Base-by-base conservation (phyloP, 2,888 invertebrate genomes). In the Rhagium mordax region DNA sequence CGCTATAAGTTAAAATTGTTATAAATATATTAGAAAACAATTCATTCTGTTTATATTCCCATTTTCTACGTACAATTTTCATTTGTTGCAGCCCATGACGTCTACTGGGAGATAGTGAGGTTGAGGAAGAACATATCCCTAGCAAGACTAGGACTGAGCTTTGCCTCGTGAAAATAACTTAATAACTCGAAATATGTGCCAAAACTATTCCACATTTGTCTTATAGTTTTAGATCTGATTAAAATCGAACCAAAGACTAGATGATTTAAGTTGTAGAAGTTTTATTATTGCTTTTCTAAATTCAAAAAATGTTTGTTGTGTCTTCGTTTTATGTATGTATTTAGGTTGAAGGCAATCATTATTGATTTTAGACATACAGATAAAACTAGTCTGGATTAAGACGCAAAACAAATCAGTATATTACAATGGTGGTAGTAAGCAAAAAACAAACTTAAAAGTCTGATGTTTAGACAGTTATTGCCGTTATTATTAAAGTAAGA, bases 111-210 rank as follows among this genome's bases (percentile, higher is more conserved):
- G 87, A 91, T 95, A 66, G 91, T 92, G 60, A 89, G 92, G 79
- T 89, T 94, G 66, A 89, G 94, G 57, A 92, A 93, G 85, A 93
- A 93, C 88, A 94, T 95, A 91, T 91, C 92, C 60, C 87, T 94
- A 64, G 93, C 94, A 53, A 89, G 94, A 80, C 89, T 95, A 53
- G 94, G 95, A 59, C 85, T 91, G 67, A 87, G 88, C 65, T 83
- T 89, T 60, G 87, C 88, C 71, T 85, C 88, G 74, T 89, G 86
- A 88, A 73, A 47, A 7, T 51, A 57, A 67, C 55, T 72, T 60
- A 53, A 53, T 49, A 51, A 59, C 70, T 59, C 68, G 70, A 47
- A 64, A 51, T 18, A 78, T 77, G 79, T 79, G 79, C 79, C 79
- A 79, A 78, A 77, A 74, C 71, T 75, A 61, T 70, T 67, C 62